Evolutionary conservation across 2,113 vertebrate species (phyloP).

Genomic region (Oriolus oriolus): DNA sequence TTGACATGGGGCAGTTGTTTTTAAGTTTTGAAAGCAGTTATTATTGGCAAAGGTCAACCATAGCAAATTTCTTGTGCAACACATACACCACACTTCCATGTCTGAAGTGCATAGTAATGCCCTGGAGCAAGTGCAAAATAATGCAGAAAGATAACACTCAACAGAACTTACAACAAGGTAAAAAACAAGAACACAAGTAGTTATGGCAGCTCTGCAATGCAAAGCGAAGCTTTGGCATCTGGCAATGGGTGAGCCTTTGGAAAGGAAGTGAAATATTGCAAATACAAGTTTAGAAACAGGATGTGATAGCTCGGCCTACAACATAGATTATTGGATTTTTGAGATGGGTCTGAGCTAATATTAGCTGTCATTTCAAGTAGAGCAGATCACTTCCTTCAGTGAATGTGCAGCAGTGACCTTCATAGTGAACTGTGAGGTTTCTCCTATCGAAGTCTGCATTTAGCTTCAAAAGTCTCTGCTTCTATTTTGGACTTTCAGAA

Average conservation of each 20-base stretch:
- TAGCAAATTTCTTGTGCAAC: background rate
- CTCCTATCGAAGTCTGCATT: background rate
- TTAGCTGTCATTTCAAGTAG: background rate
- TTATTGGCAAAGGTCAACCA: background rate
- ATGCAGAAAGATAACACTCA: background rate
- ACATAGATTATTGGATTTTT: background rate
- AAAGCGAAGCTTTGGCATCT: background rate
- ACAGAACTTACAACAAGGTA: background rate
- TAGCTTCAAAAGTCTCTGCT: background rate
- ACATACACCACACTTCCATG: background rate
- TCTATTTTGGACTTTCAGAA: background rate
- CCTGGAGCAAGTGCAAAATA: background rate
- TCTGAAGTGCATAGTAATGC: background rate
- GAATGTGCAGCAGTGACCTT: conserved; percentile 5
- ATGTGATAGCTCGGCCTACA: background rate
- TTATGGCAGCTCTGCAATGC: background rate
- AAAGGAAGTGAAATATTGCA: background rate
- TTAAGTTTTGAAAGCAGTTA: background rate
- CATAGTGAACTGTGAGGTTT: background rate
- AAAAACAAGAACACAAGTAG: background rate
- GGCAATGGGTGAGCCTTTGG: background rate
- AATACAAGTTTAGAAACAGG: background rate
- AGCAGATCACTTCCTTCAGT: background rate
- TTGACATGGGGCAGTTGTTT: background rate
- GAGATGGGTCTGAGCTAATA: background rate